Evolutionary conservation across 2,797 vertebrate genomes (phyloP), one percentile per base, ranked within the genome.

Genomic region (Chaunax sp.): DNA sequence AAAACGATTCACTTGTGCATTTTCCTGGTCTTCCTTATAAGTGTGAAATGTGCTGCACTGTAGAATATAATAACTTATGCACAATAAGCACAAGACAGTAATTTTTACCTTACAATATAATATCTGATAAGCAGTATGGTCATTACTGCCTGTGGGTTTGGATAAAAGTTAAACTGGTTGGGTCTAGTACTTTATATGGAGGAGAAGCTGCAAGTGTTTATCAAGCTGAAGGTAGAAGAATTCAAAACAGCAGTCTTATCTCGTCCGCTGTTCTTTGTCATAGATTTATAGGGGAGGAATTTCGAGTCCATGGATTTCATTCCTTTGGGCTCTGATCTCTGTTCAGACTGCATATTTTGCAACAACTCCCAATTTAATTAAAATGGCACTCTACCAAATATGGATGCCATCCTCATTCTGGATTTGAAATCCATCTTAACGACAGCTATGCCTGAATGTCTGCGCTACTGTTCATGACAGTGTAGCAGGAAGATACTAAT

Each of bases 191-290:
- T 83, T 91, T 78, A 84, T 74, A 77, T 45, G 55, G 55, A 77
- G 53, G 70, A 87, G 83, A 87, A 80, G 72, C 56, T 73, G 51
- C 57, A 33, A 44, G 45, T 78, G 84, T 90, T 93, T 77, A 92
- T 91, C 87, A 93, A 80, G 63, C 33, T 77, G 78, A 89, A 71
- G 77, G 68, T 67, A 67, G 87, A 61, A 80, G 79, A 92, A 93
- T 90, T 87, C 84, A 90, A 92, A 85, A 75, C 81, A 81, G 84
- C 52, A 63, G 49, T 76, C 84, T 85, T 87, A 91, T 92, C 87
- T 88, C 23, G 25, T 73, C 75, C 66, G 81, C 75, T 69, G 54
- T 81, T 79, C 75, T 87, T 81, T 78, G 81, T 84, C 72, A 82
- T 50, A 88, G 83, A 89, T 87, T 92, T 90, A 90, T 76, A 87